Conservation (phyloP, 2,888 invertebrate species). For the Pantelozetes paolii region DNA sequence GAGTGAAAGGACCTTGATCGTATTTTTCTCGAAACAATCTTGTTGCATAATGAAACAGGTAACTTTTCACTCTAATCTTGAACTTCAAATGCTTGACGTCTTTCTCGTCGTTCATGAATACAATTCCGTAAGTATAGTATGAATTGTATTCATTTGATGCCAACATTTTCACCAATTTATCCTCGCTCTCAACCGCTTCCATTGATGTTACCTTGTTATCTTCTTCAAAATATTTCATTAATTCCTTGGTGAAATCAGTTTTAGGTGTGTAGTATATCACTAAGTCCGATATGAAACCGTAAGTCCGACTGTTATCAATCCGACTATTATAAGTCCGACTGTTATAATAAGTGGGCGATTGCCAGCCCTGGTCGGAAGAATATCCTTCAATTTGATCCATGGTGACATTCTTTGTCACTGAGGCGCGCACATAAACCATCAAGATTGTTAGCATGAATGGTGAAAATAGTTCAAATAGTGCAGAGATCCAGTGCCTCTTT, state of each 20-base stretch:
- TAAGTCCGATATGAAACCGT: no score
- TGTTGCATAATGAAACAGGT: not conserved
- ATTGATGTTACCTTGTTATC: no score
- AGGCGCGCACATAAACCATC: not conserved
- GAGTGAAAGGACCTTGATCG: not conserved
- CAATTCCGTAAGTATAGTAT: not conserved
- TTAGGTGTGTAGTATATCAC: no score
- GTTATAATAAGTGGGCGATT: not conserved
- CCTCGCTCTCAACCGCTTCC: not conserved
- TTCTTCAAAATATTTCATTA: no score
- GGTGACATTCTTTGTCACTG: not conserved
- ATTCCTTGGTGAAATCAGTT: no score
- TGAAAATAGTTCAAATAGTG: slow-evolving; percentile 33
- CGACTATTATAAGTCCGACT: not conserved
- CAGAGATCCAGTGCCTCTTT: slow-evolving; percentile 21
- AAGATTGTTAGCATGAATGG: slow-evolving; percentile 27
- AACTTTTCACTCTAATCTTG: not conserved
- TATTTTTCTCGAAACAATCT: not conserved
- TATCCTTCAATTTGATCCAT: not conserved
- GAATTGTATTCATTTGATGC: not conserved
- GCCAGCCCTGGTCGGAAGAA: no score
- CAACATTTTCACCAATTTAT: not conserved
- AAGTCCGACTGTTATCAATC: no score
- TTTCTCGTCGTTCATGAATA: not conserved
- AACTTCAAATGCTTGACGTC: not conserved